Evolutionary conservation across 1,140 invertebrate genomes (phyloP).

Genomic region (Conus ventricosus): DNA sequence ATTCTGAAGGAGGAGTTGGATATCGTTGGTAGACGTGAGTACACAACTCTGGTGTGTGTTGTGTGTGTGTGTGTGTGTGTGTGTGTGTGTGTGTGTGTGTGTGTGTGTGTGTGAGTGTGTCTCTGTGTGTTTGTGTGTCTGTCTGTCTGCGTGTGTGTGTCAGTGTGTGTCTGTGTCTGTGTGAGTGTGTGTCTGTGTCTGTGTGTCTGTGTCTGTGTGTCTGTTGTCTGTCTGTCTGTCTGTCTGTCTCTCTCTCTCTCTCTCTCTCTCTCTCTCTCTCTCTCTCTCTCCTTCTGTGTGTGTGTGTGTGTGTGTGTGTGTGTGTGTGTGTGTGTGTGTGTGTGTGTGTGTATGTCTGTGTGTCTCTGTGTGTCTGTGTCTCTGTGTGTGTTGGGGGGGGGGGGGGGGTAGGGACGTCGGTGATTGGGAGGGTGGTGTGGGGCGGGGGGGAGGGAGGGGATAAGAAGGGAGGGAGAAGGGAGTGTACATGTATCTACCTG

Average conservation of each 20-base stretch:
- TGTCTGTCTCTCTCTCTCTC: background rate
- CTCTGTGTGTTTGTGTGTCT: background rate
- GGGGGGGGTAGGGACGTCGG: background rate
- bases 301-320: too few relatives aligned
- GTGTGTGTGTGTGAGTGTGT: background rate
- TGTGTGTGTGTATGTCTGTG: too few relatives aligned
- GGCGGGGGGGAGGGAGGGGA: too few relatives aligned
- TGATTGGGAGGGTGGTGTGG: background rate
- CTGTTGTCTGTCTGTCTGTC: background rate
- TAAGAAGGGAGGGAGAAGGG: background rate
- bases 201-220: too few relatives aligned
- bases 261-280: too few relatives aligned
- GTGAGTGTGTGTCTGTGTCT: too few relatives aligned
- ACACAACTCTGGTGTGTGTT: background rate
- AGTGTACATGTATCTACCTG: too few relatives aligned
- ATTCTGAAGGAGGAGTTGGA: background rate
- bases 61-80: background rate
- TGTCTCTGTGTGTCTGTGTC: too few relatives aligned
- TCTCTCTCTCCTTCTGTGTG: too few relatives aligned
- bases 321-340: too few relatives aligned
- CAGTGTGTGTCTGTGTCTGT: too few relatives aligned
- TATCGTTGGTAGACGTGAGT: slow-evolving; percentile 16
- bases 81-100: background rate
- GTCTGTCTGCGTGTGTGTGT: background rate
- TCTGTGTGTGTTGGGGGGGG: too few relatives aligned